Evolutionary conservation across 2,797 vertebrate species (phyloP).

Genomic region (Coccyzus lansbergi): DNA sequence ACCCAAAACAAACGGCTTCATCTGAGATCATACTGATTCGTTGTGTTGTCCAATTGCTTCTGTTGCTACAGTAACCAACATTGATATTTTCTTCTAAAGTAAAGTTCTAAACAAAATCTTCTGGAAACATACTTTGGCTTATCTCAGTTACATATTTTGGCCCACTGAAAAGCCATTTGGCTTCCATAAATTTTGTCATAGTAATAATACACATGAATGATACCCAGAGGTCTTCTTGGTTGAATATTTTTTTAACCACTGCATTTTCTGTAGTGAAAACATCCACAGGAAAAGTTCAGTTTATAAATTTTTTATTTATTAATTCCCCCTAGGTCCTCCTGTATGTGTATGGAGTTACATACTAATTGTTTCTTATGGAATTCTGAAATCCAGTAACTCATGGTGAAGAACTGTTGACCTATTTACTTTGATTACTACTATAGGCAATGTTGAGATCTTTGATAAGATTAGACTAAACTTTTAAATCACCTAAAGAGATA

Average conservation of each 20-base stretch:
- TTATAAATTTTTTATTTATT: slow-evolving; percentile 46
- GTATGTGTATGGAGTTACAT: not conserved
- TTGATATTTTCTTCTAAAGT: not conserved
- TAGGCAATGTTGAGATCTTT: slow-evolving; percentile 27
- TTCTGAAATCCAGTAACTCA: slow-evolving; percentile 34
- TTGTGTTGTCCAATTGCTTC: no score
- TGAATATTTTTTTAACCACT: slow-evolving; percentile 11
- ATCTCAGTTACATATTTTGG: not conserved
- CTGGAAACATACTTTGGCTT: not conserved
- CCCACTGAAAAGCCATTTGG: not conserved
- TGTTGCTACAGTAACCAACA: no score
- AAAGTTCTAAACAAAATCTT: not conserved
- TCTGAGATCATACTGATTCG: no score
- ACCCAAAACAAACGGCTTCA: no score
- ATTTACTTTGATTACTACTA: slow-evolving; percentile 28
- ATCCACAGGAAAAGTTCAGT: slow-evolving; percentile 38
- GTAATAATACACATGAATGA: not conserved
- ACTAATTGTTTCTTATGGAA: slow-evolving; percentile 38
- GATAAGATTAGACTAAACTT: slow-evolving; percentile 24
- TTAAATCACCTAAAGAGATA: not conserved
- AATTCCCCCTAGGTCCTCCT: slow-evolving; percentile 28
- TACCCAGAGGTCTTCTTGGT: not conserved
- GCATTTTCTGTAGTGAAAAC: not conserved
- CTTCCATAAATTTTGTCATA: not conserved
- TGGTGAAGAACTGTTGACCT: not conserved